These are phyloP conservation scores for Sander lucioperca DNA, from an alignment of 2,113 vertebrate genomes.

Conservation along the genomic window DNA sequence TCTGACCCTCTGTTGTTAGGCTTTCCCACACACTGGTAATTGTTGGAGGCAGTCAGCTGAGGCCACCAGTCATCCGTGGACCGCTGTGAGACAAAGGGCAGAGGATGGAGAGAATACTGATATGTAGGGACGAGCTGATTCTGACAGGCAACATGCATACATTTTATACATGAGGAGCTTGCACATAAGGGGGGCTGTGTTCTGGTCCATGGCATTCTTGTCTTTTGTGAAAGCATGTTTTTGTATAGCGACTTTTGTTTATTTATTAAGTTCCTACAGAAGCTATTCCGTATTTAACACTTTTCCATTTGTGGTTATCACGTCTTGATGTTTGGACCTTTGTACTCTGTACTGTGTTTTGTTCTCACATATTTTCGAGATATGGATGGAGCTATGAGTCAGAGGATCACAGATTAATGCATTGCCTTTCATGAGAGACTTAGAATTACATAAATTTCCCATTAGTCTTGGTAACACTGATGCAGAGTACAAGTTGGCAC, in stretches of 20 bases:
- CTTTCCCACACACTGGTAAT: slow-evolving; percentile 79
- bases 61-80: slow-evolving; percentile 78
- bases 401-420: slow-evolving; percentile 10
- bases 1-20: slow-evolving; percentile 69
- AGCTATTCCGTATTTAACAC: background rate
- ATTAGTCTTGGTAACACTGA: background rate
- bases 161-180: slow-evolving; percentile 51
- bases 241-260: slow-evolving; percentile 16
- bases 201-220: slow-evolving; percentile 31
- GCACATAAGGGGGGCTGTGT: slow-evolving; percentile 23
- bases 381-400: background rate
- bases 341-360: background rate
- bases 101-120: slow-evolving; percentile 70
- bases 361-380: background rate
- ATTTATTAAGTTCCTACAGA: background rate
- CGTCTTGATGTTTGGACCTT: background rate
- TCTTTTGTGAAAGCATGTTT: slow-evolving; percentile 44
- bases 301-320: background rate
- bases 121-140: slow-evolving; percentile 64
- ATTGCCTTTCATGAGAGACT: background rate
- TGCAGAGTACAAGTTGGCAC: slow-evolving; percentile 2
- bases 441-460: background rate
- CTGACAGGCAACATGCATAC: slow-evolving; percentile 61
- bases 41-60: slow-evolving; percentile 78
- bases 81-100: slow-evolving; percentile 75